A percentile compares a stretch with the other conserved stretches of the same genome.
phyloP scores from a whole-genome alignment of 2,113 vertebrate genomes.

The Tragulus kanchil region DNA sequence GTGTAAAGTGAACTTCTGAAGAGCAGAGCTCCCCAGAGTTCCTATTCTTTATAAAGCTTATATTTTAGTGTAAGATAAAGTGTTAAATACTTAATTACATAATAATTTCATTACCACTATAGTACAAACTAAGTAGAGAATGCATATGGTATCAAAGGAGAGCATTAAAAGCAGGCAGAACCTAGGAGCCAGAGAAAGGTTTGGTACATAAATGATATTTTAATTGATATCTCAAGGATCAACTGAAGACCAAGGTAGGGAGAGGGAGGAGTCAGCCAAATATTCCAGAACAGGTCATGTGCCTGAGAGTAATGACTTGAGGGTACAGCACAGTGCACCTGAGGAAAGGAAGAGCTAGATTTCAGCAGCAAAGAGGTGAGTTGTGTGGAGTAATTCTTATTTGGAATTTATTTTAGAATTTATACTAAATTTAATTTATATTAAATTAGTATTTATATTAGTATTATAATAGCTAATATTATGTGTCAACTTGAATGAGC shows the following conservation, averaged over 20 bases:
- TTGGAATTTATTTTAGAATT: not conserved
- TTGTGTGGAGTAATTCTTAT: not conserved
- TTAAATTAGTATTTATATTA: not conserved
- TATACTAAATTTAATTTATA: not conserved
- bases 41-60: not conserved
- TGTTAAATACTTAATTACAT: not conserved
- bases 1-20: not conserved
- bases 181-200: not conserved
- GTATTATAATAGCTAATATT: not conserved
- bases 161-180: not conserved
- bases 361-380: not conserved
- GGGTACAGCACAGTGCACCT: not conserved
- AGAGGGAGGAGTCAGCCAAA: not conserved
- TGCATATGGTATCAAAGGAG: not conserved
- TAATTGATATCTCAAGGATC: not conserved
- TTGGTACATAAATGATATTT: not conserved
- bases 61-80: not conserved
- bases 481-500: not conserved
- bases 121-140: not conserved
- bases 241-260: not conserved
- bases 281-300: not conserved
- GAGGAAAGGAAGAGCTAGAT: not conserved
- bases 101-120: not conserved
- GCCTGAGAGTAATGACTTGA: not conserved
- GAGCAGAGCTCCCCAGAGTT: not conserved